These are phyloP conservation scores for Brachystomella parvula DNA, from an alignment of 1,140 invertebrate genomes.

Conservation along the genomic window DNA sequence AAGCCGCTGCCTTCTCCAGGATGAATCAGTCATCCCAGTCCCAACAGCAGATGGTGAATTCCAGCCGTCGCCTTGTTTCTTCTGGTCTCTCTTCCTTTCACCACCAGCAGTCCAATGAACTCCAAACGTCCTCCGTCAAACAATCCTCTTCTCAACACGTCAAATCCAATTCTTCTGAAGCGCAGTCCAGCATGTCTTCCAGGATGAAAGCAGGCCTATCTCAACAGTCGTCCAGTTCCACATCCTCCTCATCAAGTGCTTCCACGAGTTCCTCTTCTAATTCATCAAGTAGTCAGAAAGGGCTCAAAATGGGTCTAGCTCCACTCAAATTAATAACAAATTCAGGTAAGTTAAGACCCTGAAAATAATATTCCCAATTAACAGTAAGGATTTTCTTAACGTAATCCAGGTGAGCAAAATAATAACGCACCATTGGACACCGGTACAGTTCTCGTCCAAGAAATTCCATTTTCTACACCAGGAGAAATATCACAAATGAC, in stretches of 20 bases:
- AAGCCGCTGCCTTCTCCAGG: slow-evolving; percentile 33
- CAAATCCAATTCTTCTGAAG: slow-evolving; percentile 63
- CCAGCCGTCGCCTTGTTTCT: slow-evolving; percentile 20
- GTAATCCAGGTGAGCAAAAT: slow-evolving; percentile 1
- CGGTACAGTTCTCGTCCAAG: slow-evolving; percentile 34
- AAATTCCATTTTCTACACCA: slow-evolving; percentile 31
- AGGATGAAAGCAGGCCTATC: slow-evolving; percentile 60
- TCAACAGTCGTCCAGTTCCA: slow-evolving; percentile 42
- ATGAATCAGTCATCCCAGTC: slow-evolving; percentile 32
- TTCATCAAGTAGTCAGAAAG: slow-evolving; percentile 35
- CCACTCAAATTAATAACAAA: slow-evolving; percentile 1
- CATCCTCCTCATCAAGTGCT: slow-evolving; percentile 44
- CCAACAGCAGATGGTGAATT: slow-evolving; percentile 32
- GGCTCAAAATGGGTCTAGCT: slow-evolving; percentile 19
- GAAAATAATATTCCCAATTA: background rate
- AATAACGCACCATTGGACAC: slow-evolving; percentile 34
- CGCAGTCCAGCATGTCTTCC: slow-evolving; percentile 61
- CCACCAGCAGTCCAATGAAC: slow-evolving; percentile 32
- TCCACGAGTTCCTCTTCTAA: slow-evolving; percentile 42
- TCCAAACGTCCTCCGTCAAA: slow-evolving; percentile 22
- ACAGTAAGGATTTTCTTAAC: background rate
- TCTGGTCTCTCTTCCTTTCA: slow-evolving; percentile 30
- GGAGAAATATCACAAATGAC: slow-evolving; percentile 17
- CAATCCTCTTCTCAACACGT: slow-evolving; percentile 42
- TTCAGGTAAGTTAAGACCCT: background rate